Evolutionary conservation across 2,113 vertebrate species (phyloP).

Genomic region (Larimichthys crocea): DNA sequence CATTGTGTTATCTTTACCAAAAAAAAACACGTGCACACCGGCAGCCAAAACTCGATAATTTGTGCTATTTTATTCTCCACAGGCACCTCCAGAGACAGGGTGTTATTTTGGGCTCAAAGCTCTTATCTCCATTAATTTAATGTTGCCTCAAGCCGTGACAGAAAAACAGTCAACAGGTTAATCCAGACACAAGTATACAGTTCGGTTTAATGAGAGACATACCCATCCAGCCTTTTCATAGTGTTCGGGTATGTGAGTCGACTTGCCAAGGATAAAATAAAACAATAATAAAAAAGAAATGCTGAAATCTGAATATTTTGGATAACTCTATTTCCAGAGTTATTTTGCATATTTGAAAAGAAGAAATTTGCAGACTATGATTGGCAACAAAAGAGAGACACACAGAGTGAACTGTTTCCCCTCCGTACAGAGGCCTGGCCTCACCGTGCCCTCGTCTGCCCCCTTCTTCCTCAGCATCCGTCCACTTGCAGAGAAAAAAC

Average conservation of each 20-base stretch:
- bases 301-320: conserved; percentile 38
- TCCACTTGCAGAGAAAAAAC: not conserved
- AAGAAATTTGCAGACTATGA: not conserved
- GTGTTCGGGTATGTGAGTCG: conserved; percentile 17
- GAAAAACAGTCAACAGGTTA: conserved; percentile 89
- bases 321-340: conserved; percentile 33
- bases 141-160: conserved; percentile 87
- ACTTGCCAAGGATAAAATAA: conserved; percentile 24
- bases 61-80: conserved; percentile 87
- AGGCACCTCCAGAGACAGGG: conserved; percentile 84
- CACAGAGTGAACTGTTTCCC: conserved; percentile 21
- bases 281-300: not conserved
- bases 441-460: conserved; percentile 29
- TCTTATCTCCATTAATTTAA: conserved; percentile 90
- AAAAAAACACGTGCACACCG: conserved; percentile 68
- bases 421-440: conserved; percentile 30
- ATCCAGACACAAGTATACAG: conserved; percentile 63
- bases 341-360: conserved; percentile 13
- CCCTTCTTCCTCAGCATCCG: conserved; percentile 9
- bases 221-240: conserved; percentile 14
- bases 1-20: conserved; percentile 25
- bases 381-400: conserved; percentile 1
- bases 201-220: conserved; percentile 38
- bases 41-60: conserved; percentile 86
- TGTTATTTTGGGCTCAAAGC: conserved; percentile 89